phyloP scores from a whole-genome alignment of 2,797 vertebrate genomes.

The Chromobotia macracanthus region DNA sequence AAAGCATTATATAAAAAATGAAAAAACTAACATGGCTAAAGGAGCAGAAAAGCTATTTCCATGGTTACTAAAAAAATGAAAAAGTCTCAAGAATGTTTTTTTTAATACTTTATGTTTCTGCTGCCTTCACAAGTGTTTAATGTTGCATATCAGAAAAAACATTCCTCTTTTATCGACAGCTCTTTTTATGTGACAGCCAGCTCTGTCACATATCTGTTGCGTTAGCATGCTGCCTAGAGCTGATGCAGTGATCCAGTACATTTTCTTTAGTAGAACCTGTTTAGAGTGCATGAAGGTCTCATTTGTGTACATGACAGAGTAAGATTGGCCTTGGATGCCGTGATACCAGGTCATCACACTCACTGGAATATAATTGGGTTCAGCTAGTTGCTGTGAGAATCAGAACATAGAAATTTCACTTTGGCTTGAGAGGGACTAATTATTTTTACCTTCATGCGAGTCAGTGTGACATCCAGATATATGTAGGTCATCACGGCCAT shows the following conservation, averaged over 20 bases:
- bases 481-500: not conserved
- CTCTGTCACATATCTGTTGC: constrained; percentile 1
- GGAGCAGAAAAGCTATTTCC: not conserved
- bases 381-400: not conserved
- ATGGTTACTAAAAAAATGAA: not conserved
- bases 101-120: not conserved
- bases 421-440: not conserved
- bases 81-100: not conserved
- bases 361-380: not conserved
- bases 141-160: not conserved
- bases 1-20: not conserved
- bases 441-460: not conserved
- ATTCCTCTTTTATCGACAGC: not conserved
- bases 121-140: not conserved
- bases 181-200: no score
- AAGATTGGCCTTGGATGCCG: constrained; percentile 20
- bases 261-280: not conserved
- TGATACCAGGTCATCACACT: not conserved
- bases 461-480: not conserved
- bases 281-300: not conserved
- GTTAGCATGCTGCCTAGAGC: not conserved
- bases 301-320: not conserved
- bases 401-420: not conserved
- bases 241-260: not conserved
- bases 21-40: not conserved